These are phyloP conservation scores for Caenorhabditis macrosperma DNA, from an alignment of 2,888 invertebrate species.

Conservation along the genomic window DNA sequence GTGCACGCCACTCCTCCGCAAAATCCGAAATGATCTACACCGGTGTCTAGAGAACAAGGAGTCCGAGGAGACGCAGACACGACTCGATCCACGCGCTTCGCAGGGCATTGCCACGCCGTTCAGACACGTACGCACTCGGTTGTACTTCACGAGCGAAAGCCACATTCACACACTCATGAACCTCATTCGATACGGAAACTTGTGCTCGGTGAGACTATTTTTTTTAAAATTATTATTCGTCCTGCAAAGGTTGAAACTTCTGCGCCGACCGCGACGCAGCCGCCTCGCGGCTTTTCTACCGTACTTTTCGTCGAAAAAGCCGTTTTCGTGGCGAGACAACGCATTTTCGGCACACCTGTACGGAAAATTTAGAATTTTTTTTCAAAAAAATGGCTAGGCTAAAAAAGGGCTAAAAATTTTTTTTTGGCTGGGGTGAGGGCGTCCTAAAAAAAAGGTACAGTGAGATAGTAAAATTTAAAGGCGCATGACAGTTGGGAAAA, in stretches of 20 bases:
- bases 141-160: conserved; percentile 99
- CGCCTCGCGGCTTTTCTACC: too few relatives aligned
- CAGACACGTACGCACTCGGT: conserved; percentile 95
- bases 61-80: conserved; percentile 93
- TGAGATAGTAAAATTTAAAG: too few relatives aligned
- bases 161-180: conserved; percentile 98
- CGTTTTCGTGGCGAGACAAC: too few relatives aligned
- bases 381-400: too few relatives aligned
- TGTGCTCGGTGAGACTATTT: conserved; percentile 70
- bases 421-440: too few relatives aligned
- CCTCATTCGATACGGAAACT: conserved; percentile 85
- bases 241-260: too few relatives aligned
- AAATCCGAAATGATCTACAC: conserved; percentile 81
- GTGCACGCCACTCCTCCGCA: conserved; percentile 94
- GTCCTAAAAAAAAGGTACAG: too few relatives aligned
- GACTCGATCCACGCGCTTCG: conserved; percentile 89
- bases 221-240: background rate
- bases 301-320: background rate
- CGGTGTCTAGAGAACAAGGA: conserved; percentile 88
- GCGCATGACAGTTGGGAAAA: too few relatives aligned
- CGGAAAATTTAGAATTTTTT: too few relatives aligned
- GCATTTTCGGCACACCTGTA: too few relatives aligned
- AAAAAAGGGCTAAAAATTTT: too few relatives aligned
- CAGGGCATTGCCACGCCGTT: conserved; percentile 97
- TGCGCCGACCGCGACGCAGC: too few relatives aligned